Percentiles rank a stretch among this genome's conserved stretches.
phyloP scores from a whole-genome alignment of 2,888 invertebrate species.

The Acleris sparsana region DNA sequence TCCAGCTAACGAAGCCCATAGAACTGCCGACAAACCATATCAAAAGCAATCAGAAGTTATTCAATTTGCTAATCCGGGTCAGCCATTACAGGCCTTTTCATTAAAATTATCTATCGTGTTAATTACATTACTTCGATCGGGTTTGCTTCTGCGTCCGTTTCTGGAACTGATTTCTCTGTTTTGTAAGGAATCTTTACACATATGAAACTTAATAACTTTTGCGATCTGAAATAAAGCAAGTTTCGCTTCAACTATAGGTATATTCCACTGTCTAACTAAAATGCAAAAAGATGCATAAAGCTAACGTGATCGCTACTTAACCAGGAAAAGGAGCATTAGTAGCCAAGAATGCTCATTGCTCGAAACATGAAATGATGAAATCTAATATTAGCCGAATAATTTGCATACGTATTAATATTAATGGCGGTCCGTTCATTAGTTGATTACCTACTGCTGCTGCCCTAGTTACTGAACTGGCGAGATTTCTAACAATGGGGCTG shows the following conservation, averaged over 20 bases:
- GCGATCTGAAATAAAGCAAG: no score
- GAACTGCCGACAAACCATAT: background rate
- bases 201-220: no score
- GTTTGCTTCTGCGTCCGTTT: background rate
- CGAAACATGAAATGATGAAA: no score
- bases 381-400: conserved; percentile 29
- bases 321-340: no score
- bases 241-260: no score
- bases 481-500: conserved; percentile 5
- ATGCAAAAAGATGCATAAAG: no score
- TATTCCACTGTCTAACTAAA: no score
- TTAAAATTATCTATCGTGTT: conserved; percentile 21
- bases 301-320: no score
- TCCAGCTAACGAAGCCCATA: background rate
- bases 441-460: conserved; percentile 18
- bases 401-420: conserved; percentile 30
- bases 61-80: conserved; percentile 29
- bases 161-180: background rate
- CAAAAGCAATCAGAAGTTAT: conserved; percentile 30
- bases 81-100: conserved; percentile 11
- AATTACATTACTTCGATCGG: conserved; percentile 19
- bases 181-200: background rate
- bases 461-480: conserved; percentile 4
- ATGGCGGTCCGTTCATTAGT: conserved; percentile 30
- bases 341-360: no score